These are phyloP conservation scores for Protonibea diacanthus DNA, from an alignment of 2,797 vertebrate genomes.

Conservation along the genomic window DNA sequence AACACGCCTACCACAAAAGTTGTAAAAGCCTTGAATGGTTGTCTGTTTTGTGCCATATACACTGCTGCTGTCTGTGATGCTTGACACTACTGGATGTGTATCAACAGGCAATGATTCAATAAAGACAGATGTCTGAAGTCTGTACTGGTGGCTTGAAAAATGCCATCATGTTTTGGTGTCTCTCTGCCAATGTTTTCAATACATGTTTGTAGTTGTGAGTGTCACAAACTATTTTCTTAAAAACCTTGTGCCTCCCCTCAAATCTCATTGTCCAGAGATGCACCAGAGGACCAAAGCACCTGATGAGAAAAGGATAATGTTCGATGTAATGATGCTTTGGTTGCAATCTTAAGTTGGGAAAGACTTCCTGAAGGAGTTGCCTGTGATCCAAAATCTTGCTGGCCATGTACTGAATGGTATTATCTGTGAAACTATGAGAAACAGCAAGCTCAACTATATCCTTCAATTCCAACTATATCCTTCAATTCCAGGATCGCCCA, in stretches of 20 bases:
- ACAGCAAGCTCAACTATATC: conserved; percentile 45
- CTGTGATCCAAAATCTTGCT: conserved; percentile 50
- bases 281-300: conserved; percentile 40
- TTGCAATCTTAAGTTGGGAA: neutral
- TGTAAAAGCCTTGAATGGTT: conserved; percentile 15
- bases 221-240: conserved; percentile 40
- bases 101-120: conserved; percentile 24
- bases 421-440: conserved; percentile 31
- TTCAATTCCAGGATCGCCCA: conserved; percentile 45
- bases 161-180: conserved; percentile 26
- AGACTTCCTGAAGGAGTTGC: conserved; percentile 35
- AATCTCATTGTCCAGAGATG: conserved; percentile 51
- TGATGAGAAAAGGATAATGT: conserved; percentile 30
- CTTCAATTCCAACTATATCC: conserved; percentile 43
- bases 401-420: conserved; percentile 41
- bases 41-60: neutral
- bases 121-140: conserved; percentile 36
- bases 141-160: conserved; percentile 33
- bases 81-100: conserved; percentile 16
- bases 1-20: conserved; percentile 41
- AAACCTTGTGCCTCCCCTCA: conserved; percentile 42
- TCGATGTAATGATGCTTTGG: conserved; percentile 21
- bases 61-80: conserved; percentile 33
- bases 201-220: conserved; percentile 42
- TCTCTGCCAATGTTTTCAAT: conserved; percentile 38